Conservation (phyloP, 2,113 vertebrate genomes). For the Tretioscincus oriximinensis region DNA sequence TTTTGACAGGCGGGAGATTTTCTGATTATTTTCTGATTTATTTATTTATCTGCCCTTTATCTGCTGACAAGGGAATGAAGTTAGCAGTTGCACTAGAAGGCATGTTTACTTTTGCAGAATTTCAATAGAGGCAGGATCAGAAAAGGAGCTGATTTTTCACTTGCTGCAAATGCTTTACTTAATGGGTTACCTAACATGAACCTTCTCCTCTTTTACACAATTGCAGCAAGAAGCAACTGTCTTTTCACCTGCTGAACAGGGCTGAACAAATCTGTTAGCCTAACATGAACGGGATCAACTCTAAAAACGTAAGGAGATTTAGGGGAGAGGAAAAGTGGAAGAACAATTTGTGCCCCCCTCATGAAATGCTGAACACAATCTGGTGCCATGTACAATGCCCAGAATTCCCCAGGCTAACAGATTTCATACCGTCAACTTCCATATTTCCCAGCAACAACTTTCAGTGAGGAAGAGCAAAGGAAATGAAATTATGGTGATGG, state of each 20-base stretch:
- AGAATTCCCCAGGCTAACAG: neutral
- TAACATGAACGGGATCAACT: constrained; percentile 47
- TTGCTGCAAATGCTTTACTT: no score
- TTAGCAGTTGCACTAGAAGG: neutral
- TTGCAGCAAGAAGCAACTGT: neutral
- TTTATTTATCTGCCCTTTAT: neutral
- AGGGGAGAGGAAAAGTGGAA: constrained; percentile 11
- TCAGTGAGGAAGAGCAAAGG: neutral
- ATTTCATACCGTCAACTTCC: neutral
- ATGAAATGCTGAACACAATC: constrained; percentile 50
- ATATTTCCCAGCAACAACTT: neutral
- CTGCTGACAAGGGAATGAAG: neutral
- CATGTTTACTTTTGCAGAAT: neutral
- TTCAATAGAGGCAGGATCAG: no score
- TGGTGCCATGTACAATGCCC: constrained; percentile 34
- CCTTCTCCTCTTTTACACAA: no score
- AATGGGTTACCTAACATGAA: no score
- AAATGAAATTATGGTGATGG: neutral
- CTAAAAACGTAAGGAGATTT: constrained; percentile 59
- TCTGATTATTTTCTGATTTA: neutral
- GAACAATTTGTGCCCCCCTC: constrained; percentile 56
- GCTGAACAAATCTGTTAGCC: constrained; percentile 49
- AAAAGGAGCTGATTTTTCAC: no score
- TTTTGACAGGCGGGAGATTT: neutral
- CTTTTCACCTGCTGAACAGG: constrained; percentile 44